Evolutionary conservation across 2,888 invertebrate species (phyloP).

Genomic region (Agrotis ipsilon): DNA sequence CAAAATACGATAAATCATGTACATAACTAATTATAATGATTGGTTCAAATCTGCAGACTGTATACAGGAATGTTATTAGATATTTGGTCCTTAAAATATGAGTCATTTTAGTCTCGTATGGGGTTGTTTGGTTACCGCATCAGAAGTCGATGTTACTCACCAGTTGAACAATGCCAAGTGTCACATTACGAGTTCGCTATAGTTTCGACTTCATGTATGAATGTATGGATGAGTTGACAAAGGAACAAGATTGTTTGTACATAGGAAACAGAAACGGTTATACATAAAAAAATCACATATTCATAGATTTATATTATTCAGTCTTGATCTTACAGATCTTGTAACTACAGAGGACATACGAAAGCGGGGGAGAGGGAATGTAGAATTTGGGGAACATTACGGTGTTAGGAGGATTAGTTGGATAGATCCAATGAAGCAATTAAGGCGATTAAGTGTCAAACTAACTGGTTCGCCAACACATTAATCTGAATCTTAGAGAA

Average conservation of each 20-base stretch:
- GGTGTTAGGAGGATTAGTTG: not conserved
- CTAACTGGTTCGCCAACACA: not conserved
- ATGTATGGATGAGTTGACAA: constrained; percentile 45
- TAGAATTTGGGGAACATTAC: not conserved
- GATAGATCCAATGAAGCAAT: not conserved
- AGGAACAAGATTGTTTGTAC: constrained; percentile 45
- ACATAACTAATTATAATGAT: constrained; percentile 13
- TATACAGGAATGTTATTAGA: constrained; percentile 6
- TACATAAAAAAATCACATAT: constrained; percentile 2
- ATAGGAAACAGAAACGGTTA: constrained; percentile 21
- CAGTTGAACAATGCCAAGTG: constrained; percentile 22
- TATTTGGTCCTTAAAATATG: constrained; percentile 16
- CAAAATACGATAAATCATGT: constrained; percentile 11
- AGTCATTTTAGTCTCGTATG: not conserved
- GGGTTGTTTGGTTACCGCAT: constrained; percentile 6
- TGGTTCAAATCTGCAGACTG: constrained; percentile 10
- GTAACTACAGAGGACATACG: constrained; percentile 5
- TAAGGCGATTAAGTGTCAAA: constrained; percentile 1
- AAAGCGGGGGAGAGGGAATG: too few relatives aligned
- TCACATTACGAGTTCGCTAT: constrained; percentile 22
- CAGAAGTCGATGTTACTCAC: constrained; percentile 27
- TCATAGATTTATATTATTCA: constrained; percentile 15
- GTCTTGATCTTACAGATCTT: constrained; percentile 42
- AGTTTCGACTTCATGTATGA: constrained; percentile 41
- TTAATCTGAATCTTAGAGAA: not conserved